Percentiles rank a stretch among this genome's conserved stretches.
Evolutionary conservation across 2,888 invertebrate genomes (phyloP).

Genomic region (Eremobia ochroleuca): DNA sequence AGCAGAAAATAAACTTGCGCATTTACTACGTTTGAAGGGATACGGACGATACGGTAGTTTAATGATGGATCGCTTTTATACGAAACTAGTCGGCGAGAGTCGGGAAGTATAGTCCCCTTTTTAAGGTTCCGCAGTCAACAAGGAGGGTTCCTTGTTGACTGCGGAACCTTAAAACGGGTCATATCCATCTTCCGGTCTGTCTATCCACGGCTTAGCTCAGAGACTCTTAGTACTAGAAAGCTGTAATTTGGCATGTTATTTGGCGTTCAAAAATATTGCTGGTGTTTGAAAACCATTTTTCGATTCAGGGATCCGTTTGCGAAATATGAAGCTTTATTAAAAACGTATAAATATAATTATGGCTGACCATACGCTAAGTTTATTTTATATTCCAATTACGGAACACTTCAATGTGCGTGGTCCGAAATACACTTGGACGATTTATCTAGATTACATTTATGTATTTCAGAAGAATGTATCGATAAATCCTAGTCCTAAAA

Average conservation of each 20-base stretch:
- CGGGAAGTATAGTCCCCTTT: not conserved
- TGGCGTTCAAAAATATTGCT: not conserved
- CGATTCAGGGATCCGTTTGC: no score
- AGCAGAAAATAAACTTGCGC: constrained; percentile 18
- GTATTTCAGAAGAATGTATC: not conserved
- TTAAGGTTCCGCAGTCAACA: not conserved
- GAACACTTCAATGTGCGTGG: not conserved
- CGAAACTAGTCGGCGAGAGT: not conserved
- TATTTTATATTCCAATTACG: not conserved
- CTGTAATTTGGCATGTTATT: not conserved
- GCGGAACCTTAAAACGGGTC: no score
- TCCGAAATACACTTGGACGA: not conserved
- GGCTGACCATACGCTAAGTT: no score
- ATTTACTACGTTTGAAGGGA: constrained; percentile 13
- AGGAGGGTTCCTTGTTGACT: no score
- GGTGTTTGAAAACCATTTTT: no score
- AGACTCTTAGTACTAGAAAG: not conserved
- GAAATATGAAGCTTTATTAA: no score
- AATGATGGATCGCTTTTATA: constrained; percentile 19
- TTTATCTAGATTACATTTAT: not conserved
- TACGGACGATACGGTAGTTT: not conserved
- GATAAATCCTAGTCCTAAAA: not conserved
- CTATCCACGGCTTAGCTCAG: not conserved
- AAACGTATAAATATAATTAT: no score
- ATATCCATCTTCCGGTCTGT: no score